A percentile compares a stretch with the other conserved stretches of the same genome.
Conservation (phyloP, 2,113 vertebrate genomes). For the Gymnogyps californianus region DNA sequence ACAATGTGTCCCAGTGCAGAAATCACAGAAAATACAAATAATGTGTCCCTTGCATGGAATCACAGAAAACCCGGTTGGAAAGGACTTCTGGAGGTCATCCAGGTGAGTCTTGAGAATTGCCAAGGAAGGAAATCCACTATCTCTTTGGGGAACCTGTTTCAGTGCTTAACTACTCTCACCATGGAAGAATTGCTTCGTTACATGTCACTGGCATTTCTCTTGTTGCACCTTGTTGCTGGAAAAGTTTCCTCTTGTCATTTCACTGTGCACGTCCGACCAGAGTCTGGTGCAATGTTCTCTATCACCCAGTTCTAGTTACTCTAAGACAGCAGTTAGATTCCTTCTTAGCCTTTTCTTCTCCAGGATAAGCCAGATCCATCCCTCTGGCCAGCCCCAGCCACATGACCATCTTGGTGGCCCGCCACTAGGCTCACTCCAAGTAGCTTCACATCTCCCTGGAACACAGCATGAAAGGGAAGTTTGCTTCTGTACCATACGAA, state of each 20-base stretch:
- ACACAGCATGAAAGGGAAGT: not conserved
- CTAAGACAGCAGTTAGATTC: not conserved
- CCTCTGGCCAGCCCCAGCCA: not conserved
- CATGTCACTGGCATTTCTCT: not conserved
- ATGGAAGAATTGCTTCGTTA: not conserved
- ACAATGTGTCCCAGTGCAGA: not conserved
- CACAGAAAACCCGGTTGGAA: not conserved
- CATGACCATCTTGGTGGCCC: not conserved
- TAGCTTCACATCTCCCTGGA: not conserved
- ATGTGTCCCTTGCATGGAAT: not conserved
- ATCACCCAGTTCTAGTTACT: not conserved
- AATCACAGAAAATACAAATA: not conserved
- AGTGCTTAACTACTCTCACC: not conserved
- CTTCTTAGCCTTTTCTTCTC: not conserved
- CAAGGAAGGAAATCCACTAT: not conserved
- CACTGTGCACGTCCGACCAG: not conserved
- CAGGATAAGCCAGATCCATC: not conserved
- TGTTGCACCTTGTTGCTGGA: not conserved
- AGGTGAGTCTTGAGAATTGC: not conserved
- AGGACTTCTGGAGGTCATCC: not conserved
- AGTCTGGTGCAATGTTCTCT: not conserved
- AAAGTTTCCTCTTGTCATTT: not conserved
- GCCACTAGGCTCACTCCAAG: not conserved
- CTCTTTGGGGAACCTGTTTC: not conserved
- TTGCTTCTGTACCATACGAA: not conserved